Percentiles rank a stretch among this genome's conserved stretches.
phyloP scores from a whole-genome alignment of 1,140 invertebrate species.

The Pentalonia nigronervosa region DNA sequence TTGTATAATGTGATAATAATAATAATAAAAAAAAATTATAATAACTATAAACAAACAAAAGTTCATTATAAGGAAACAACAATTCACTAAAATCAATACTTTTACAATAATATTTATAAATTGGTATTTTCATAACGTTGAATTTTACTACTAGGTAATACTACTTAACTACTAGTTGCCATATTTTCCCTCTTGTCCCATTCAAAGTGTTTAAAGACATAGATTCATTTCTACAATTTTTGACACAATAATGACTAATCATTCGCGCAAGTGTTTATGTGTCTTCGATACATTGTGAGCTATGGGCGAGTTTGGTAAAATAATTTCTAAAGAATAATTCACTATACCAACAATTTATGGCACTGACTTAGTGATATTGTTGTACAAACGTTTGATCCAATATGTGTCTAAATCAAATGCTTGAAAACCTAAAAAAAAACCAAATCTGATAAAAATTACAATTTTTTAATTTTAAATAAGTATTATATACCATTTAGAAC shows the following conservation, averaged over 20 bases:
- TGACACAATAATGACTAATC: constrained; percentile 44
- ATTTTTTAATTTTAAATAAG: neutral
- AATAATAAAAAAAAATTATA: constrained; percentile 45
- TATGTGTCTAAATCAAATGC: constrained; percentile 56
- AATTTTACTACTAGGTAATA: constrained; percentile 46
- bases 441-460: neutral
- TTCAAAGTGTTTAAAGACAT: constrained; percentile 42
- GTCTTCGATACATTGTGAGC: constrained; percentile 46
- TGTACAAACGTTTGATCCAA: constrained; percentile 53
- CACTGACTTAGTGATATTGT: constrained; percentile 51
- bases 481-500: constrained; percentile 37
- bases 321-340: constrained; percentile 37
- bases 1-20: constrained; percentile 48
- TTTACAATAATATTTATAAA: constrained; percentile 41
- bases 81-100: constrained; percentile 48
- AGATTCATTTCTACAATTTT: constrained; percentile 34
- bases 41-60: constrained; percentile 52
- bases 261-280: constrained; percentile 15
- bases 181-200: constrained; percentile 40
- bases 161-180: constrained; percentile 48
- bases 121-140: constrained; percentile 18
- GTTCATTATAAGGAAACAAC: constrained; percentile 46
- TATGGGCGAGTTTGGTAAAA: constrained; percentile 49
- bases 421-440: constrained; percentile 42
- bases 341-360: constrained; percentile 30